phyloP scores from a whole-genome alignment of 2,888 invertebrate species.

The Endotricha flammealis region DNA sequence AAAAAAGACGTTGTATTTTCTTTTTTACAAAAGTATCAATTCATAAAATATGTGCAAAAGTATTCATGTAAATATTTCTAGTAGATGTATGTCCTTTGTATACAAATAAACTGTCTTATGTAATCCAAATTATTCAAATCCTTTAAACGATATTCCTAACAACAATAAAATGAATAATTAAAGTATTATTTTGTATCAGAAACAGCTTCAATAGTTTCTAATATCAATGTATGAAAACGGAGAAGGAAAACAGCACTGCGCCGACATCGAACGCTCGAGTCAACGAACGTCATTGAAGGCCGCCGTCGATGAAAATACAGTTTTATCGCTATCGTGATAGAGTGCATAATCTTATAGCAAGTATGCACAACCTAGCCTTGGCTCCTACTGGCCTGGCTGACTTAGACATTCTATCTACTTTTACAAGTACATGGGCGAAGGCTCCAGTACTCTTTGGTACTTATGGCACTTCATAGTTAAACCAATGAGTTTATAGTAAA shows the following conservation, averaged over 20 bases:
- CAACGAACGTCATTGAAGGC: conserved; percentile 76
- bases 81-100: too few relatives aligned
- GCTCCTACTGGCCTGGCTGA: conserved; percentile 77
- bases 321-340: conserved; percentile 30
- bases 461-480: conserved; percentile 45
- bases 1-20: too few relatives aligned
- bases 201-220: conserved; percentile 66
- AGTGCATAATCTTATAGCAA: conserved; percentile 36
- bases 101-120: too few relatives aligned
- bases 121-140: too few relatives aligned
- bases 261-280: conserved; percentile 75
- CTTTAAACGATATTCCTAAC: too few relatives aligned
- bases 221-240: conserved; percentile 75
- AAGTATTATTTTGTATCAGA: too few relatives aligned
- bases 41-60: too few relatives aligned
- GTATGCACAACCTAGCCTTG: conserved; percentile 67
- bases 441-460: conserved; percentile 59
- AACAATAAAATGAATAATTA: too few relatives aligned
- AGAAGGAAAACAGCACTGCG: conserved; percentile 76
- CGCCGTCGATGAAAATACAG: conserved; percentile 30
- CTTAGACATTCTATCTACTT: conserved; percentile 79
- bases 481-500: conserved; percentile 47
- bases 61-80: too few relatives aligned
- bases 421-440: conserved; percentile 74
- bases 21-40: too few relatives aligned